Percentiles rank a stretch among this genome's conserved stretches.
phyloP scores from a whole-genome alignment of 1,140 invertebrate genomes.

The Aphelinus atriplicis region DNA sequence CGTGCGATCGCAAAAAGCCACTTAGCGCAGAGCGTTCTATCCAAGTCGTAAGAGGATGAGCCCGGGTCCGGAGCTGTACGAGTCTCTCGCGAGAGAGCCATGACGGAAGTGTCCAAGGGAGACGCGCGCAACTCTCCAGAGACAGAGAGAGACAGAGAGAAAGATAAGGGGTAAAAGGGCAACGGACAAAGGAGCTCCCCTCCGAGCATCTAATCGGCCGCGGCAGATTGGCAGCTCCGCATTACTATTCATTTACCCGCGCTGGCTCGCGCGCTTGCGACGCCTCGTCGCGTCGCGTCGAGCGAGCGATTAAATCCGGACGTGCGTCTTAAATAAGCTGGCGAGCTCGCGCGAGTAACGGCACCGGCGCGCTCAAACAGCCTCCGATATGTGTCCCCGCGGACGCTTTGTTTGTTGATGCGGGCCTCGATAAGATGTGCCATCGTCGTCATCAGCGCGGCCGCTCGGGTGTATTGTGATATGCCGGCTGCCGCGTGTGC shows the following conservation, averaged over 20 bases:
- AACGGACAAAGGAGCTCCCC: not conserved
- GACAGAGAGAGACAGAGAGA: not conserved
- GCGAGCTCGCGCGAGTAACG: too few relatives aligned
- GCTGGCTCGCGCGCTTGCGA: not conserved
- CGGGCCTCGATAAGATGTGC: too few relatives aligned
- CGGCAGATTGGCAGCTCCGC: conserved; percentile 23
- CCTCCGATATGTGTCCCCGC: too few relatives aligned
- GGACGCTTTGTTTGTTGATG: too few relatives aligned
- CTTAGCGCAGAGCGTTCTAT: too few relatives aligned
- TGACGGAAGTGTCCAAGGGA: conserved; percentile 19
- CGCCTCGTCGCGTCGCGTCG: too few relatives aligned
- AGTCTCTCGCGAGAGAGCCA: not conserved
- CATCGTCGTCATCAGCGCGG: too few relatives aligned
- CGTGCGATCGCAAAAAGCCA: not conserved
- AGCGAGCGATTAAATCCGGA: not conserved
- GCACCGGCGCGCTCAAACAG: too few relatives aligned
- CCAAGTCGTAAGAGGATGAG: too few relatives aligned
- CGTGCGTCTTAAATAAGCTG: conserved; percentile 1
- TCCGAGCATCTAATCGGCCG: conserved; percentile 30
- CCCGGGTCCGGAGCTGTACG: too few relatives aligned
- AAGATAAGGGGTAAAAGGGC: conserved; percentile 39
- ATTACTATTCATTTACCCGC: conserved; percentile 17
- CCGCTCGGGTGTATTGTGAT: too few relatives aligned
- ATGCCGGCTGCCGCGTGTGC: too few relatives aligned
- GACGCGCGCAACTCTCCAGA: not conserved